Evolutionary conservation across 35 echinoderm and acorn worm genomes (phyloP).

Genomic region (Anneissia japonica): DNA sequence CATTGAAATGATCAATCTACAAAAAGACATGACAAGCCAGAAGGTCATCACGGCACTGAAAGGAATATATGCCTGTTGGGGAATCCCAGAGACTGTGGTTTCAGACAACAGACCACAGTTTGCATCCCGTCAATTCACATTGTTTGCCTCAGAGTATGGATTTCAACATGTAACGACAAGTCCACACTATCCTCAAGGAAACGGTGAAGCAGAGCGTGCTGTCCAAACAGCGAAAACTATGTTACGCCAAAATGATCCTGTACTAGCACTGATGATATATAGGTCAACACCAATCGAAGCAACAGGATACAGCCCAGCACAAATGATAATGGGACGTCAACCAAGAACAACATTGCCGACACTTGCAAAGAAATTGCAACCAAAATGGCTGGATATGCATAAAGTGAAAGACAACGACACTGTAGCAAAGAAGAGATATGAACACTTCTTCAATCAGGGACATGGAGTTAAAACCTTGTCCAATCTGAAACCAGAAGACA

Average conservation of each 20-base stretch:
- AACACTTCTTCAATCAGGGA: background rate
- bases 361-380: background rate
- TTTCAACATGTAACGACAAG: background rate
- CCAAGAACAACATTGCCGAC: background rate
- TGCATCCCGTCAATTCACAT: no score
- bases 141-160: conserved; percentile 20
- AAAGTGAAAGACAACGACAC: background rate
- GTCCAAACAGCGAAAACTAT: conserved; percentile 18
- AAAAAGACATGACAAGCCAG: background rate
- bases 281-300: conserved; percentile 1
- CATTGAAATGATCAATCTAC: background rate
- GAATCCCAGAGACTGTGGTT: background rate
- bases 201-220: conserved; percentile 24
- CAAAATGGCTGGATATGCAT: background rate
- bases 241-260: conserved; percentile 2
- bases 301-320: background rate
- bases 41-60: conserved; percentile 22
- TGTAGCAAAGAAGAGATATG: background rate
- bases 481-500: no score
- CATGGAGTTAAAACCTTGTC: no score
- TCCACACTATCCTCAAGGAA: background rate
- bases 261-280: conserved; percentile 14
- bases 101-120: no score
- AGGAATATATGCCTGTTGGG: conserved; percentile 14
- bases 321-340: background rate